These are phyloP conservation scores for Coreius guichenoti DNA, from an alignment of 2,797 vertebrate genomes.

Conservation along the genomic window DNA sequence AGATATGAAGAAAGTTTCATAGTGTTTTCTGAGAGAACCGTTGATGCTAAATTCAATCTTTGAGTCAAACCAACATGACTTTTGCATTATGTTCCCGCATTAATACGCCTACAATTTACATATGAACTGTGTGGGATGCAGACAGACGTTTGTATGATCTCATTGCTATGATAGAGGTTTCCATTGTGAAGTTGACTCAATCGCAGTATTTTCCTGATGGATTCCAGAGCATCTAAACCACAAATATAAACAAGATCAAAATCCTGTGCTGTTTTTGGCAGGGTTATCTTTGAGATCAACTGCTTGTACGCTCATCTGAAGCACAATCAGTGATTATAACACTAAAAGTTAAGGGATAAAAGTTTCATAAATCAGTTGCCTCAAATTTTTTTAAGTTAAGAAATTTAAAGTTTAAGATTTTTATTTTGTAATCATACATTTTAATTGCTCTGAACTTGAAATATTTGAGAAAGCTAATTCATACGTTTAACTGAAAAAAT, in stretches of 20 bases:
- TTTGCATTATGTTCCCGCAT: constrained; percentile 1
- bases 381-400: too few species aligned
- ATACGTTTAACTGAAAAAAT: too few species aligned
- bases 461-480: too few species aligned
- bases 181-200: constrained; percentile 2
- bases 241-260: constrained; percentile 30
- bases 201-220: constrained; percentile 37
- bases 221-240: constrained; percentile 45
- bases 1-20: neutral
- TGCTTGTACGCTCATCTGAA: neutral
- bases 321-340: neutral
- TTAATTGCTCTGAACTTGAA: too few species aligned
- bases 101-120: neutral
- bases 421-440: too few species aligned
- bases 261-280: constrained; percentile 5
- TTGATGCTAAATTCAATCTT: neutral
- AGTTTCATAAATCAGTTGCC: neutral
- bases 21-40: neutral
- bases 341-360: neutral
- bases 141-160: constrained; percentile 21
- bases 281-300: neutral
- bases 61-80: neutral
- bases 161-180: neutral
- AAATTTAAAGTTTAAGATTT: too few species aligned
- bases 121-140: constrained; percentile 15